These are phyloP conservation scores for Centroberyx gerrardi DNA, from an alignment of 2,797 vertebrate genomes.

Conservation along the genomic window DNA sequence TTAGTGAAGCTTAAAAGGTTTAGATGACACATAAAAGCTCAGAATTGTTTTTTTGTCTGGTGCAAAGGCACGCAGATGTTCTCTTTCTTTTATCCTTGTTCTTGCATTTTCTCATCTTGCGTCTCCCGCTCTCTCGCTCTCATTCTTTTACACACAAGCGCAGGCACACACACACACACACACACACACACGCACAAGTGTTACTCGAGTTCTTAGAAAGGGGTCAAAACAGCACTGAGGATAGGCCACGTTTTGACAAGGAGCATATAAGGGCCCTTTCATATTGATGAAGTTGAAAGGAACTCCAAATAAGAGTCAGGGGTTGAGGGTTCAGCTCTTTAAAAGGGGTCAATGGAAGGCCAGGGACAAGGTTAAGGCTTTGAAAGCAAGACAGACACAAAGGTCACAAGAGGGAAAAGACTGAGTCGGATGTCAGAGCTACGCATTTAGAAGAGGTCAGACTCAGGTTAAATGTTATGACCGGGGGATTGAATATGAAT, in stretches of 20 bases:
- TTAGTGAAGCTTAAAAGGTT: conserved; percentile 28
- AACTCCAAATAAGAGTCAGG: conserved; percentile 52
- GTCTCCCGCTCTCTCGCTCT: neutral
- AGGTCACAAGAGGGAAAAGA: conserved; percentile 47
- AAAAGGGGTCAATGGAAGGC: conserved; percentile 64
- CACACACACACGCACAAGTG: conserved; percentile 10
- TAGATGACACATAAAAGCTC: conserved; percentile 7
- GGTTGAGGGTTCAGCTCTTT: conserved; percentile 56
- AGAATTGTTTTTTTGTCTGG: neutral
- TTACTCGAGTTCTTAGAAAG: conserved; percentile 31
- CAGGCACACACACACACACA: neutral
- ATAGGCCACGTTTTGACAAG: conserved; percentile 64
- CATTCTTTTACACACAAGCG: conserved; percentile 5
- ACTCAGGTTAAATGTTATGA: conserved; percentile 53
- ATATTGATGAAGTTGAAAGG: conserved; percentile 66
- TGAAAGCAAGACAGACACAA: conserved; percentile 60
- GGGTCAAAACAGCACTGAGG: conserved; percentile 46
- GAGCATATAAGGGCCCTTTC: conserved; percentile 58
- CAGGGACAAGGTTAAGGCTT: conserved; percentile 58
- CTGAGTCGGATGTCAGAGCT: conserved; percentile 44
- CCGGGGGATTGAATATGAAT: conserved; percentile 28
- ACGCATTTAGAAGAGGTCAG: conserved; percentile 55
- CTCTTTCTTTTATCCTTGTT: neutral
- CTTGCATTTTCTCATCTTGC: conserved; percentile 10
- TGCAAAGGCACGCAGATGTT: neutral